Percentiles rank a stretch among this genome's conserved stretches.
These are phyloP conservation scores for Epistrophella euchroma DNA, from an alignment of 2,888 invertebrate species.

Conservation along the genomic window DNA sequence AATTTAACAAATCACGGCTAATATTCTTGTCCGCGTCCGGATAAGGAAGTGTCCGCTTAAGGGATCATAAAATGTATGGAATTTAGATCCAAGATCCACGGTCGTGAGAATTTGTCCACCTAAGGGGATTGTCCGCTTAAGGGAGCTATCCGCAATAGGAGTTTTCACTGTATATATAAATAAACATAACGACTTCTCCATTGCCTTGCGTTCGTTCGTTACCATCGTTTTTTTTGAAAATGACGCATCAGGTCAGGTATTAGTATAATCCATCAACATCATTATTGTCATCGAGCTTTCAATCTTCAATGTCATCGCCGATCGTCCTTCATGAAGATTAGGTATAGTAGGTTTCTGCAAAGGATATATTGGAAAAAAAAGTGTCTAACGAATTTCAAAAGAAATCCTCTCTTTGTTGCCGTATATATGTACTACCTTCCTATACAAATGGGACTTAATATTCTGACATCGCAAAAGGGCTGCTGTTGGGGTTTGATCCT, in stretches of 20 bases:
- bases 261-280: conserved; percentile 45
- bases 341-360: too few species aligned
- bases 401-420: conserved; percentile 49
- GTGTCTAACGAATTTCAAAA: conserved; percentile 7
- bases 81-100: too few species aligned
- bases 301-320: conserved; percentile 28
- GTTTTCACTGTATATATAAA: too few species aligned
- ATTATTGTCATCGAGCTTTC: conserved; percentile 39
- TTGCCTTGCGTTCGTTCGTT: neutral
- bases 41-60: too few species aligned
- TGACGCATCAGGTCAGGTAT: conserved; percentile 55
- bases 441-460: conserved; percentile 25
- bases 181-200: too few species aligned
- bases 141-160: too few species aligned
- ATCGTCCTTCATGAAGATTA: conserved; percentile 23
- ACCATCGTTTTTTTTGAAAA: conserved; percentile 18
- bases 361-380: conserved; percentile 43
- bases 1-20: too few species aligned
- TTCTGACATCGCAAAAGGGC: conserved; percentile 23
- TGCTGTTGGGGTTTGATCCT: conserved; percentile 34
- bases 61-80: neutral
- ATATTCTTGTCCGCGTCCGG: too few species aligned
- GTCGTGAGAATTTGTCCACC: too few species aligned
- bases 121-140: too few species aligned
- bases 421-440: too few species aligned